These are phyloP conservation scores for Mastomys coucha DNA, from an alignment of 2,113 vertebrate genomes.

Conservation along the genomic window DNA sequence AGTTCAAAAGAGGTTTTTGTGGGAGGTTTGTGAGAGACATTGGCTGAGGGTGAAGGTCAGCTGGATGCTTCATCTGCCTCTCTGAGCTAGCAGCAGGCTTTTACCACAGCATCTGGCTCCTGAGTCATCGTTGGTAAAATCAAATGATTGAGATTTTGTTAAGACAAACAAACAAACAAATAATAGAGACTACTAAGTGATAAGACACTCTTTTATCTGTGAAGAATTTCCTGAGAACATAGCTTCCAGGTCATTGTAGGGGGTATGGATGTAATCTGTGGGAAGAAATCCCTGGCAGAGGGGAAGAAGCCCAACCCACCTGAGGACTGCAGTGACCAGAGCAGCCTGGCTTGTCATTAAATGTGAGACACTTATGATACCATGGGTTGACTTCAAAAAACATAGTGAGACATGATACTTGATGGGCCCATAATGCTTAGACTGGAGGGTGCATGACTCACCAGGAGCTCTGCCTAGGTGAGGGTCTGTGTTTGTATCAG, in stretches of 20 bases:
- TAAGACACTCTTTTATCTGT: not conserved
- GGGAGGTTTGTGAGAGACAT: too few species aligned
- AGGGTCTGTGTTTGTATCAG: not conserved
- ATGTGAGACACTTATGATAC: not conserved
- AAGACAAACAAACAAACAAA: too few species aligned
- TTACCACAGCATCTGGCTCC: too few species aligned
- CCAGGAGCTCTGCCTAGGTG: not conserved
- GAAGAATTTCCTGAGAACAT: not conserved
- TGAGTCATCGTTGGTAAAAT: too few species aligned
- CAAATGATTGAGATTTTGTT: too few species aligned
- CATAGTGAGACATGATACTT: not conserved
- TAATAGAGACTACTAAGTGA: too few species aligned
- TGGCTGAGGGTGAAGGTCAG: too few species aligned
- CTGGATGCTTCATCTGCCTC: too few species aligned
- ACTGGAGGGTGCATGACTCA: not conserved
- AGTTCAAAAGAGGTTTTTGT: too few species aligned
- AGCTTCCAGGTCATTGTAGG: not conserved
- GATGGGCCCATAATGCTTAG: not conserved
- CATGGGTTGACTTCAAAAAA: not conserved
- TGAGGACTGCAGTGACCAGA: not conserved
- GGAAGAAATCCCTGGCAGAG: not conserved
- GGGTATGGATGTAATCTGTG: not conserved
- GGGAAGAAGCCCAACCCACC: not conserved
- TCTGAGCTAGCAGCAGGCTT: too few species aligned
- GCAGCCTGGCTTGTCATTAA: not conserved